Conservation (phyloP, 2,113 vertebrate species). For the Gadus macrocephalus region DNA sequence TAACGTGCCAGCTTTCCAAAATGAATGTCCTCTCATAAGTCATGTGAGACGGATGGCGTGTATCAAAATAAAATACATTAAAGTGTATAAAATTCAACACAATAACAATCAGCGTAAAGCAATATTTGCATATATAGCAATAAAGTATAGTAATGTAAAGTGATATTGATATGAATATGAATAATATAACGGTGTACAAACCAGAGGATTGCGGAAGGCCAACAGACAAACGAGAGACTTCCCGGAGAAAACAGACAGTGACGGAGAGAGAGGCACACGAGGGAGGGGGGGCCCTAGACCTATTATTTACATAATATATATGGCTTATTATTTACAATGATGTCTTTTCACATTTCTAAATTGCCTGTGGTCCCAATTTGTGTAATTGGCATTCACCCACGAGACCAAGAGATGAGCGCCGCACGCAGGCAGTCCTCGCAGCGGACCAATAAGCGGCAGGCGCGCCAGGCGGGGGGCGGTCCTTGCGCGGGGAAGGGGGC, state of each 20-base stretch:
- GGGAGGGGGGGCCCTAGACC: not conserved
- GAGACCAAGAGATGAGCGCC: not conserved
- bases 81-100: too few relatives aligned
- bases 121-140: too few relatives aligned
- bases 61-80: too few relatives aligned
- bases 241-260: not conserved
- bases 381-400: conserved; percentile 46
- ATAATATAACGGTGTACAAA: too few relatives aligned
- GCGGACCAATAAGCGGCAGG: conserved; percentile 58
- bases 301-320: conserved; percentile 29
- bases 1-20: too few relatives aligned
- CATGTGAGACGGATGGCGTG: too few relatives aligned
- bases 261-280: not conserved
- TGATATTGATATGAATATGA: too few relatives aligned
- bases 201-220: too few relatives aligned
- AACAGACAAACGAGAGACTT: too few relatives aligned
- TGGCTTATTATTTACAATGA: conserved; percentile 44
- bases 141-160: too few relatives aligned
- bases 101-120: too few relatives aligned
- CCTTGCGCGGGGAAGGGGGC: conserved; percentile 64
- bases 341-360: conserved; percentile 31
- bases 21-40: too few relatives aligned
- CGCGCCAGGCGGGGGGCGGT: conserved; percentile 56
- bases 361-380: conserved; percentile 31
- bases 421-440: conserved; percentile 10